Base-by-base conservation (phyloP, 2,797 vertebrate species). In the Neosilurus mollespiculum region DNA sequence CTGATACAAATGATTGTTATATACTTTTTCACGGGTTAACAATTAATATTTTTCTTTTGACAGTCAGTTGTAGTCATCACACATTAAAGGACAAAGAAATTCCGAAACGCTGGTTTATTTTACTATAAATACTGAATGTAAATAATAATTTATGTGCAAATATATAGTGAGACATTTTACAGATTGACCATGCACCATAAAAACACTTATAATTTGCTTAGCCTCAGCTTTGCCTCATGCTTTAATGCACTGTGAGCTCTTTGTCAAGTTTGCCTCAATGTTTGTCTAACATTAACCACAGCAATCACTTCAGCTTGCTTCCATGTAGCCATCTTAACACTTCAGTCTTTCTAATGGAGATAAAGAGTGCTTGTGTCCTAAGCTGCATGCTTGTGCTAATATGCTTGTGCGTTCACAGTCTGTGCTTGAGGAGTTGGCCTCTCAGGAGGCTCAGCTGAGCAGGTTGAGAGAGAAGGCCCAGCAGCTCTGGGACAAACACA, bases 401-500 rank as follows among this genome's bases (percentile, higher is more conserved):
- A 93, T 95, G 95, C 95, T 90, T 94, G 92, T 92, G 89, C 94
- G 92, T 90, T 95, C 93, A 95, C 92, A 99, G 98, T 97, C 96
- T 94, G 95, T 98, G 91, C 95, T 99, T 92, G 97, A 99, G 94
- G 98, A 99, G 94, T 95, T 98, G 94, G 93, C 94, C 88, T 94
- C 95, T 93, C 95, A 95, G 87, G 96, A 98, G 92, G 93, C 93
- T 93, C 97, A 97, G 93, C 95, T 99, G 94, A 91, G 93, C 93
- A 94, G 94, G 91, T 95, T 99, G 87, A 97, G 96, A 93, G 97
- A 98, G 90, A 97, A 96, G 92, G 98, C 98, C 94, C 96, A 96
- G 91, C 95, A 95, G 93, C 96, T 99, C 87, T 97, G 96, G 95
- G 98, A 98, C 94, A 98, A 96, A 90, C 97, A 98, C 93, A 96